Evolutionary conservation across 2,797 vertebrate genomes (phyloP), one percentile per base, ranked within the genome.

Genomic region (Crypturellus tataupa): DNA sequence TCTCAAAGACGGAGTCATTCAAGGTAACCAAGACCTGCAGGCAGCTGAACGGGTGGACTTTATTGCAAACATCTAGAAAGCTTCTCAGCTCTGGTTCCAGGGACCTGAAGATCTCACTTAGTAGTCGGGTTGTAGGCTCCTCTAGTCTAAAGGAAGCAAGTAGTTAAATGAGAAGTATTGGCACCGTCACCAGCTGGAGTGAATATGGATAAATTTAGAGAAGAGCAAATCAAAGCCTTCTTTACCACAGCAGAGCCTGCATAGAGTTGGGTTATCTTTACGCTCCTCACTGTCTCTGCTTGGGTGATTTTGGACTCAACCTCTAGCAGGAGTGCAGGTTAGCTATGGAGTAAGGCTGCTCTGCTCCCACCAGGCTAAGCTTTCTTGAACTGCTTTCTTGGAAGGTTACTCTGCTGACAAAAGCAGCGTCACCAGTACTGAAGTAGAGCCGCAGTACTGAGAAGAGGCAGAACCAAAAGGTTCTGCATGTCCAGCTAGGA

Each of bases 1-100:
- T 60, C 35, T 82, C 86, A 25, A 91, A 63, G 69, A 96, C 5
- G 20, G 70, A 72, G 37, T 95, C 93, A 4, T 37, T 92, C 80
- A 96, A 10, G n/a, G 75, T 47, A 46, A 80, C 87, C 87, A 97
- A 94, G 69, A 95, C 79, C 65, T 94, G 91, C 94, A 96, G 47
- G 79, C 90, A 96, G 93, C 93, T 65, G 1, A 91, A 75, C 0
- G 81, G 87, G 18, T 95, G 94, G 23, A 31, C 75, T 80, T 75
- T 96, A 35, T 29, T 91, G 85, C 96, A 97, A n/a, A 73, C 7
- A 10, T 87, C 96, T 31, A 97, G 70, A 65, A 97, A 94, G 2
- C 51, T 87, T 58, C 78, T 84, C 88, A 97, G 94, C 80, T 96
- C 96, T 0, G 53, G 83, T 73, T 97, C 97, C 81, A 96, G 85